Conservation (phyloP, 2,797 vertebrate genomes). For the Sebastes matsubarae region DNA sequence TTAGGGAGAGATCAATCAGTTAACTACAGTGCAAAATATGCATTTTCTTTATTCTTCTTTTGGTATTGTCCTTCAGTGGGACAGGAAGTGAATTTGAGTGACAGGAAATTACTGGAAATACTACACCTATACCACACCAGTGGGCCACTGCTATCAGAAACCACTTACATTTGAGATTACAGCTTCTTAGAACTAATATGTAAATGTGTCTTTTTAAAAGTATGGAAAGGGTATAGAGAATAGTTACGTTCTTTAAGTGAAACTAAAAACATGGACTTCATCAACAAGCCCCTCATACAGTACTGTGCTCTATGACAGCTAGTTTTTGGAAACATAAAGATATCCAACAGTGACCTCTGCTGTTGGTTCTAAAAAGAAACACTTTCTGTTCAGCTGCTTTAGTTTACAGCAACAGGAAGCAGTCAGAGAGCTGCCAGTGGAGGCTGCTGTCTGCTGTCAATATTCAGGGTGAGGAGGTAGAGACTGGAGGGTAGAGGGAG, state of each 20-base stretch:
- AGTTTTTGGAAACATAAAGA: neutral
- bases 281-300: neutral
- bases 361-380: constrained; percentile 36
- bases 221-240: neutral
- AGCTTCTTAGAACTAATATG: neutral
- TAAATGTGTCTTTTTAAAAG: neutral
- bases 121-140: neutral
- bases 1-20: neutral
- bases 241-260: neutral
- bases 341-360: constrained; percentile 78
- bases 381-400: neutral
- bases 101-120: neutral
- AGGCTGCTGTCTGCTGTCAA: neutral
- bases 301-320: neutral
- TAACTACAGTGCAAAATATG: too few relatives aligned
- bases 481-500: neutral
- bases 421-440: neutral
- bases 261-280: neutral
- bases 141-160: neutral
- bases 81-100: neutral
- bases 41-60: neutral
- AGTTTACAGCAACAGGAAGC: neutral
- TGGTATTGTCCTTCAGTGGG: neutral
- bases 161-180: neutral
- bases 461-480: neutral